phyloP scores from a whole-genome alignment of 2,113 vertebrate genomes.

The Tetrax tetrax region DNA sequence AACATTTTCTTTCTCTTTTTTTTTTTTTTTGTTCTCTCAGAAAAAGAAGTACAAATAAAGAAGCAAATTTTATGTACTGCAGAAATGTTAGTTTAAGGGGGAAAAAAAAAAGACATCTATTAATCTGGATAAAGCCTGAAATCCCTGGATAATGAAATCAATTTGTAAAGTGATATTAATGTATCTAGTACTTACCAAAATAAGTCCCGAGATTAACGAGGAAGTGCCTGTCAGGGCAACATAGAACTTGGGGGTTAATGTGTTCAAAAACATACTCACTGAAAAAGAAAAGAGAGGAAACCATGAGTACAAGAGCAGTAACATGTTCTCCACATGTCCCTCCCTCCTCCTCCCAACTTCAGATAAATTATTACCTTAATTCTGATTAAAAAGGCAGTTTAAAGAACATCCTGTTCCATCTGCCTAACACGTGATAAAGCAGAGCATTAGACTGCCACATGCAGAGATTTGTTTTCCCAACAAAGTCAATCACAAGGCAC shows the following conservation, averaged over 20 bases:
- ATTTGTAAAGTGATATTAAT: conserved; percentile 32
- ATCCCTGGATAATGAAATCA: not conserved
- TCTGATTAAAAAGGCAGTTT: not conserved
- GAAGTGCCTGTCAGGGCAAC: conserved; percentile 98
- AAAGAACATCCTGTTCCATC: not conserved
- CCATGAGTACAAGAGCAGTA: conserved; percentile 64
- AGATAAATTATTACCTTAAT: not conserved
- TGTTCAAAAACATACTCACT: conserved; percentile 99
- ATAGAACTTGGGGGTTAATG: conserved; percentile 98
- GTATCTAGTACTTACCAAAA: conserved; percentile 88
- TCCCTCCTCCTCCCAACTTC: not conserved
- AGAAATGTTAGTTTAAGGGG: not conserved
- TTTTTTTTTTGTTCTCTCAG: not conserved
- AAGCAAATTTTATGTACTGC: not conserved
- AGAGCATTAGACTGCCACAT: not conserved
- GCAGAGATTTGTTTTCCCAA: not conserved
- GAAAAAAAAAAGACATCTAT: not conserved
- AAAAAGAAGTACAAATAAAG: not conserved
- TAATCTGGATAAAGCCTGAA: not conserved
- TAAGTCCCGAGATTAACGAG: conserved; percentile 97
- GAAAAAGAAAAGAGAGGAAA: conserved; percentile 64
- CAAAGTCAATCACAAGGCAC: not conserved
- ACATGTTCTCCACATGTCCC: not conserved
- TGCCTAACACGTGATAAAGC: not conserved
- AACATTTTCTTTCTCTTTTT: not conserved